Evolutionary conservation across 2,797 vertebrate species (phyloP), one percentile per base, ranked within the genome.

Genomic region (Melanotaenia pygmaea): DNA sequence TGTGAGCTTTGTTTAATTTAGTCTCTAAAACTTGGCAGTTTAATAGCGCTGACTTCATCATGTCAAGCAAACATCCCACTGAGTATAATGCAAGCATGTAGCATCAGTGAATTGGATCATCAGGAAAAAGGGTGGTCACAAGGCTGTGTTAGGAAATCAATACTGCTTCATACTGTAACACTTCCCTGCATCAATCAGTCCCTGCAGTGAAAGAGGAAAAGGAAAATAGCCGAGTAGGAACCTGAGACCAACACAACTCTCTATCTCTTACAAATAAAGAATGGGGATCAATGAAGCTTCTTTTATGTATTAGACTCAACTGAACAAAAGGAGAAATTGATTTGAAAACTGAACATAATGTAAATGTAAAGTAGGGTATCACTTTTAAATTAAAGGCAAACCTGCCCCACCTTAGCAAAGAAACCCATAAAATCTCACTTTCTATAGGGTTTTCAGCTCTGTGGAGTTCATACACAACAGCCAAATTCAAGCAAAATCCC

Each of bases 271-370:
- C 7, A 51, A 84, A 90, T 71, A 87, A 86, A 87, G 84, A 67
- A 62, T 64, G 18, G 0, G 28, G 77, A 92, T 92, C 87, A 76
- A 89, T 93, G 67, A 60, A 50, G 38, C 57, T 74, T 74, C 77
- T 79, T 85, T 37, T 73, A 91, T 83, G 58, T 86, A 85, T 84
- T 45, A 53, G 73, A 79, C 75, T 57, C 74, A 82, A 72, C 66
- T 58, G 69, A 65, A 70, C 81, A 73, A 77, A 64, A 59, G 51
- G 12, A 75, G 58, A 62, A 81, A 93, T 92, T 81, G 88, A 92
- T 92, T 77, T 76, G 73, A 86, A 90, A 92, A 91, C 81, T 71
- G 71, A 75, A 78, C 82, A 86, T 85, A 86, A 88, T 87, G 80
- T 43, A 22, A 59, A 50, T 57, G 72, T 69, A 65, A 77, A 59